These are phyloP conservation scores for Ennomos erosarius DNA, from an alignment of 2,888 invertebrate species.

Conservation along the genomic window DNA sequence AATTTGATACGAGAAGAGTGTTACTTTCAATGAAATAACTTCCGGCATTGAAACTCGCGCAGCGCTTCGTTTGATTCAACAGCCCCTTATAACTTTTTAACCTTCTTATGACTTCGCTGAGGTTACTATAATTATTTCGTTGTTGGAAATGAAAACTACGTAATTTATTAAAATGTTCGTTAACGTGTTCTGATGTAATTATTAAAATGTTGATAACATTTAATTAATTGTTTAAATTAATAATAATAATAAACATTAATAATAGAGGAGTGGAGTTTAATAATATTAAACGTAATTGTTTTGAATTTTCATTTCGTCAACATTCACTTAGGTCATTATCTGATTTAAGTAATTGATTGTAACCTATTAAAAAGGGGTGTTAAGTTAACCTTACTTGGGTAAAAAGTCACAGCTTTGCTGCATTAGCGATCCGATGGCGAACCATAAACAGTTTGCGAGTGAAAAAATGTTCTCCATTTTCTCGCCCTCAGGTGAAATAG, in stretches of 20 bases:
- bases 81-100: slow-evolving; percentile 46
- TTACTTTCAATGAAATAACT: slow-evolving; percentile 37
- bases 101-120: slow-evolving; percentile 76
- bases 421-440: slow-evolving; percentile 97
- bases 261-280: too few species aligned
- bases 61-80: slow-evolving; percentile 52
- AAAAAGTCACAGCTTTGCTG: slow-evolving; percentile 98
- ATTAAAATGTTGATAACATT: too few species aligned
- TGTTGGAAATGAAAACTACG: slow-evolving; percentile 51
- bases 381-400: slow-evolving; percentile 91
- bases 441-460: slow-evolving; percentile 98
- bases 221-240: too few species aligned
- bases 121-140: slow-evolving; percentile 66
- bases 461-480: slow-evolving; percentile 97
- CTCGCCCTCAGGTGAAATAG: slow-evolving; percentile 93
- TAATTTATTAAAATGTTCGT: slow-evolving; percentile 7
- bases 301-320: slow-evolving; percentile 51
- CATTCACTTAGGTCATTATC: slow-evolving; percentile 1
- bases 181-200: too few species aligned
- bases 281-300: slow-evolving; percentile 18
- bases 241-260: too few species aligned
- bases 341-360: slow-evolving; percentile 15
- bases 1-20: slow-evolving; percentile 39
- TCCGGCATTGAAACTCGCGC: slow-evolving; percentile 46
- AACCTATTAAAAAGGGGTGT: slow-evolving; percentile 42